Evolutionary conservation across 2,888 invertebrate species (phyloP), one percentile per base, ranked within the genome.

Genomic region (Cheiracanthium punctorium): DNA sequence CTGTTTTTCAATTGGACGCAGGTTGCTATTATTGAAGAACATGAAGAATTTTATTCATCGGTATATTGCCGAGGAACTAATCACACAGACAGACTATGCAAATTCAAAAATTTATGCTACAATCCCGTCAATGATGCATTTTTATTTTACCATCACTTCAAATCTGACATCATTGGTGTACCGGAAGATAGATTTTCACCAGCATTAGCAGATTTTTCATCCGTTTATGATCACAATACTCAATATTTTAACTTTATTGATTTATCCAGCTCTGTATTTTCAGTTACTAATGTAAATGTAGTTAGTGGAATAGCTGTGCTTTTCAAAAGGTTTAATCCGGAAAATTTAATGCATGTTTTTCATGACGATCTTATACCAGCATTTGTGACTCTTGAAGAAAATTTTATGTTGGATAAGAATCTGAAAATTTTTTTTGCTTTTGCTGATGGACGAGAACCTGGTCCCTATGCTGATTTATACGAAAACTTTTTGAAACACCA

Each of bases 281-380:
- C 64, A 29, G 52, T 88, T n/a, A 90, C 91, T 76, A 88, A 88
- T 17, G 81, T 90, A 8, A 82, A 77, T 0, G 89, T 89, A 80
- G 37, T 90, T 10, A 70, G 88, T 7, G 89, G 89, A 12, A 88
- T 88, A 24, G 90, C 90, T 41, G 89, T 92, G 41, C 85, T 92
- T 4, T 89, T 93, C 28, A 90, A 90, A 70, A 90, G 93, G 12
- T 93, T 93, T 89, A 92, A 93, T 88, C 92, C 93, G 1, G 93
- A 93, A 88, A 93, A 93, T 89, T 89, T 93, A n/a, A 93, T 93
- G 93, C 93, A 93, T 90, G 92, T 92, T 10, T 89, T 93, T 58
- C 93, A 93, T 90, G 93, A 93, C 90, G 93, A 93, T 89, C 89
- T 93, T 1, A 88, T 93, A 20, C 93, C 93, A 1, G 82, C 93